Conservation (phyloP, 2,888 invertebrate species). For the Junonia oenone region DNA sequence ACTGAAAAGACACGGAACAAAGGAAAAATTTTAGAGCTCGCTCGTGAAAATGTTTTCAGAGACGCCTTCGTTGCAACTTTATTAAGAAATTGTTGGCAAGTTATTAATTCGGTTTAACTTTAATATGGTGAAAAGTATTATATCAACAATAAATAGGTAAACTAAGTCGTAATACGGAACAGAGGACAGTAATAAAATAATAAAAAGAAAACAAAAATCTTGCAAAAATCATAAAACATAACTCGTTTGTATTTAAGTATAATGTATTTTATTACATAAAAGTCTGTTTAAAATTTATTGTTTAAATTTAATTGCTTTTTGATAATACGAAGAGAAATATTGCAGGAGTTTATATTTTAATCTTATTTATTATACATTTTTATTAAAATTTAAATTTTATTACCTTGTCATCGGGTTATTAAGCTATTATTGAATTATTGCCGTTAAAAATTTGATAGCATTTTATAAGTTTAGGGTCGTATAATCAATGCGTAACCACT, state of each 20-base stretch:
- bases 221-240: too few species aligned
- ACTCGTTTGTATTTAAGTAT: too few species aligned
- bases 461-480: too few species aligned
- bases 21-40: neutral
- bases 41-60: slow-evolving; percentile 7
- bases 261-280: too few species aligned
- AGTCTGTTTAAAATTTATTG: neutral
- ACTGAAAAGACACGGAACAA: slow-evolving; percentile 20
- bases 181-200: too few species aligned
- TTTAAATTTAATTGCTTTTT: neutral
- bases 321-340: neutral
- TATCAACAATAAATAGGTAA: too few species aligned
- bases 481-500: too few species aligned
- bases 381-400: neutral
- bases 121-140: neutral
- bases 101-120: neutral
- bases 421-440: too few species aligned
- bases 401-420: neutral
- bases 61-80: neutral
- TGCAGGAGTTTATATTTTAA: neutral
- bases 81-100: neutral
- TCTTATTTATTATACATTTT: neutral
- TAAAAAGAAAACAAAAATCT: too few species aligned
- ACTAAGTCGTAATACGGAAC: too few species aligned
- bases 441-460: too few species aligned